phyloP scores from a whole-genome alignment of 2,797 vertebrate genomes.

The Enteromius viviparus region DNA sequence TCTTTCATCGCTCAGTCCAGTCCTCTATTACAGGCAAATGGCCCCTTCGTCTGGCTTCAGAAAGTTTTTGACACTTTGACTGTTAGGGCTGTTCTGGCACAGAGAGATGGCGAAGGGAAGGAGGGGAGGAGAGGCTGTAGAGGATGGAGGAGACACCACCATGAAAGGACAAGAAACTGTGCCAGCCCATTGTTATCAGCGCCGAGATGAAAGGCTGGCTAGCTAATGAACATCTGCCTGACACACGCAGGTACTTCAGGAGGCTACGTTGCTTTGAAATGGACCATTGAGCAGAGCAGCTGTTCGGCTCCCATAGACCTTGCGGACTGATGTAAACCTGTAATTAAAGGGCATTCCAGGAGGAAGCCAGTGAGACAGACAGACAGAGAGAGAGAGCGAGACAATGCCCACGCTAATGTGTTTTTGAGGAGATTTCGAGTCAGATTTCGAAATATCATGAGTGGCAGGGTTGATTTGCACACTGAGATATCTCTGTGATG shows the following conservation, averaged over 20 bases:
- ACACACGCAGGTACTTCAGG: constrained; percentile 68
- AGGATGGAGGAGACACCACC: constrained; percentile 76
- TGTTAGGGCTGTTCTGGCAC: constrained; percentile 53
- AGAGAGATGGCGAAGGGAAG: constrained; percentile 70
- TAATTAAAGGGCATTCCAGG: constrained; percentile 66
- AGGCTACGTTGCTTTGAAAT: constrained; percentile 67
- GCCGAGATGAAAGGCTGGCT: constrained; percentile 80
- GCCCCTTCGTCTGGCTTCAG: constrained; percentile 57
- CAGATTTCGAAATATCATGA: constrained; percentile 36
- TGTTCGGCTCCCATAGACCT: constrained; percentile 77
- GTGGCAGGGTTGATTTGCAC: constrained; percentile 31
- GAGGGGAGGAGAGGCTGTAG: constrained; percentile 71
- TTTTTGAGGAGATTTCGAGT: constrained; percentile 22
- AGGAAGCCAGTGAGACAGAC: constrained; percentile 55
- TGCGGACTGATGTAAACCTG: constrained; percentile 75
- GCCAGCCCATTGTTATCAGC: constrained; percentile 82
- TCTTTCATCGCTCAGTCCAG: not conserved
- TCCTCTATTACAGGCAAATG: constrained; percentile 46
- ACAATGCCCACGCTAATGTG: constrained; percentile 25
- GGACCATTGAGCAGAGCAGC: constrained; percentile 79
- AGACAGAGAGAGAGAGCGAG: constrained; percentile 12
- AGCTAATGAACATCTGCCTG: constrained; percentile 85
- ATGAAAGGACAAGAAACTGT: constrained; percentile 74
- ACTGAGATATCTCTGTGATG: constrained; percentile 34
- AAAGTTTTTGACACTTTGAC: constrained; percentile 64